These are phyloP conservation scores for Quiscalus mexicanus DNA, from an alignment of 2,113 vertebrate genomes.

Conservation along the genomic window DNA sequence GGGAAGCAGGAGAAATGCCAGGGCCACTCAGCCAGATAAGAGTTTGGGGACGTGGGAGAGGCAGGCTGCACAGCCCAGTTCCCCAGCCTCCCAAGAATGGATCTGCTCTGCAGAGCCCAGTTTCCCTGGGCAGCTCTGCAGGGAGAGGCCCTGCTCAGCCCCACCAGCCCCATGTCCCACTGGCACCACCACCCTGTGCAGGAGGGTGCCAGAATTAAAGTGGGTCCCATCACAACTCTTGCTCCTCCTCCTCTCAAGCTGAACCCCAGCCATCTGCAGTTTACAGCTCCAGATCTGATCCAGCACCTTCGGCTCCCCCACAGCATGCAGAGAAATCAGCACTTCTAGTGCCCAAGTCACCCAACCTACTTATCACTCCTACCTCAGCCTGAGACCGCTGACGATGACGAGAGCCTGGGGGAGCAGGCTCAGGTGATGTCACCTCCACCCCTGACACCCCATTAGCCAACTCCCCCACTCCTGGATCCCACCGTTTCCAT, in stretches of 20 bases:
- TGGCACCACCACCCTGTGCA: neutral
- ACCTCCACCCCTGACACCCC: neutral
- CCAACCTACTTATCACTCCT: conserved; percentile 28
- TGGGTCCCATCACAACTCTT: neutral
- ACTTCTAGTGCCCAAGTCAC: neutral
- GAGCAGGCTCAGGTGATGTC: neutral
- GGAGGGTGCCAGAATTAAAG: neutral
- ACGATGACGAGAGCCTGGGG: neutral
- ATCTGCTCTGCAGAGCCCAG: neutral
- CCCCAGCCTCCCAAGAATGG: rapidly evolving
- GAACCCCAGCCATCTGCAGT: neutral
- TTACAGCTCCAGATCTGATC: neutral
- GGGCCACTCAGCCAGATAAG: neutral
- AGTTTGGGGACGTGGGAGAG: too few relatives aligned
- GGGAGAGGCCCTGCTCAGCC: neutral
- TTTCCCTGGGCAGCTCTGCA: neutral
- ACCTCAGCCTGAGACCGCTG: neutral
- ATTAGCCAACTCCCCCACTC: neutral
- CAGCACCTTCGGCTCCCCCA: neutral
- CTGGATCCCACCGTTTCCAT: neutral
- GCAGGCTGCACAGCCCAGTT: neutral
- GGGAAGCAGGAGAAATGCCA: neutral
- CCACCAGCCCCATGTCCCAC: neutral
- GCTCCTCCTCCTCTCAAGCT: neutral
- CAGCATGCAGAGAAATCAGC: neutral